Conservation (phyloP, 2,113 vertebrate species). For the Ophiodon elongatus region DNA sequence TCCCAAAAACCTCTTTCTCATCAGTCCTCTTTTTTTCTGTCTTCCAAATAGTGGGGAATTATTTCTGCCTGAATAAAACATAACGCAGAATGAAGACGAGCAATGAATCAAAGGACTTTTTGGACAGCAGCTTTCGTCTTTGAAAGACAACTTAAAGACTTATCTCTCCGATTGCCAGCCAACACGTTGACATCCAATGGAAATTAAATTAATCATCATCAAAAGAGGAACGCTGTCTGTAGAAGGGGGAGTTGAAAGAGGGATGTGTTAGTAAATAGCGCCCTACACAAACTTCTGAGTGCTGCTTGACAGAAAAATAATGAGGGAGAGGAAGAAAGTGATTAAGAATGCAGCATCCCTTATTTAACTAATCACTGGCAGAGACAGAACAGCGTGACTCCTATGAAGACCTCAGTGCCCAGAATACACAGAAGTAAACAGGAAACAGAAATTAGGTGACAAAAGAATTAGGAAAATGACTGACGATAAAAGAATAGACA, state of each 20-base stretch:
- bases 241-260: constrained; percentile 41
- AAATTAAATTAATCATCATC: constrained; percentile 67
- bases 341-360: constrained; percentile 59
- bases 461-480: neutral
- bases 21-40: constrained; percentile 3
- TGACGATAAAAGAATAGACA: constrained; percentile 18
- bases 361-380: constrained; percentile 54
- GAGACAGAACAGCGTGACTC: constrained; percentile 37
- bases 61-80: constrained; percentile 50
- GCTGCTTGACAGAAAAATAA: constrained; percentile 68
- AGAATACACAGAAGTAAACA: constrained; percentile 32
- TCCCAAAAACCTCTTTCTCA: constrained; percentile 34
- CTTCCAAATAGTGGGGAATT: constrained; percentile 43
- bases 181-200: constrained; percentile 43
- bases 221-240: constrained; percentile 39
- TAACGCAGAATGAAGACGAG: constrained; percentile 30
- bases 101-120: constrained; percentile 56
- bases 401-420: constrained; percentile 30
- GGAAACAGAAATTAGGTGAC: neutral
- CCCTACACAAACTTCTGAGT: constrained; percentile 61
- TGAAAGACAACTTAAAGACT: constrained; percentile 50
- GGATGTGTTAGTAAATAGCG: constrained; percentile 61
- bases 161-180: constrained; percentile 33
- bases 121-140: constrained; percentile 40
- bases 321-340: constrained; percentile 52